Evolutionary conservation across 2,113 vertebrate genomes (phyloP).

Genomic region (Thomomys bottae): DNA sequence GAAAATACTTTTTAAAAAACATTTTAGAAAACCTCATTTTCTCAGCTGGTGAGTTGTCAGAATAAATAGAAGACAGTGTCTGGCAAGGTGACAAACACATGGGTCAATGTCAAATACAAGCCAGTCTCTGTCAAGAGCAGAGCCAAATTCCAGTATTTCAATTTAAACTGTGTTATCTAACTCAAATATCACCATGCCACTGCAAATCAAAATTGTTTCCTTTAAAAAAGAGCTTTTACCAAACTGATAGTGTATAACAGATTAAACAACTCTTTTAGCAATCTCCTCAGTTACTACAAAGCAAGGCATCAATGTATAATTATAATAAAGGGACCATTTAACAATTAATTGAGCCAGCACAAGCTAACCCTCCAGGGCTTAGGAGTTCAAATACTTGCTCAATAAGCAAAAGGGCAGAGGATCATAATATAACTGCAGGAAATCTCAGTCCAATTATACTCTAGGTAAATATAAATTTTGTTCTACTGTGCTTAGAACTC

Average conservation of each 20-base stretch:
- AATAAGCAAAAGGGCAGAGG: constrained; percentile 62
- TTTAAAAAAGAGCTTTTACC: constrained; percentile 59
- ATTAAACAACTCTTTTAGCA: constrained; percentile 66
- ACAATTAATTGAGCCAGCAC: constrained; percentile 72
- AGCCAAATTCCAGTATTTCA: constrained; percentile 77
- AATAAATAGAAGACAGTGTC: constrained; percentile 75
- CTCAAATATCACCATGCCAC: constrained; percentile 57
- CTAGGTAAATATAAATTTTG: constrained; percentile 52
- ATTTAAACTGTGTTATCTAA: constrained; percentile 60
- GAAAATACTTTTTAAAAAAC: constrained; percentile 60
- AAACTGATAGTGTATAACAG: constrained; percentile 61
- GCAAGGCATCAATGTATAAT: constrained; percentile 48
- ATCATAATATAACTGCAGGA: constrained; percentile 54
- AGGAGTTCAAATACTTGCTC: constrained; percentile 63
- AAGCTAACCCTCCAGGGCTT: constrained; percentile 68
- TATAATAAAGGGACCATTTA: constrained; percentile 75
- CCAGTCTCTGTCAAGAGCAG: constrained; percentile 63
- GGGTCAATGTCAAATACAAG: constrained; percentile 79
- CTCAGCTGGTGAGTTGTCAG: constrained; percentile 80
- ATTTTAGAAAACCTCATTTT: constrained; percentile 67
- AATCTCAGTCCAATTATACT: constrained; percentile 58
- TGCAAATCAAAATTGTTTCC: constrained; percentile 70
- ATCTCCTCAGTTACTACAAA: constrained; percentile 65
- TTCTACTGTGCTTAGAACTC: not conserved
- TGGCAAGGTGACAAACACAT: constrained; percentile 78